phyloP scores from a whole-genome alignment of 2,797 vertebrate species.

The Acomys russatus region DNA sequence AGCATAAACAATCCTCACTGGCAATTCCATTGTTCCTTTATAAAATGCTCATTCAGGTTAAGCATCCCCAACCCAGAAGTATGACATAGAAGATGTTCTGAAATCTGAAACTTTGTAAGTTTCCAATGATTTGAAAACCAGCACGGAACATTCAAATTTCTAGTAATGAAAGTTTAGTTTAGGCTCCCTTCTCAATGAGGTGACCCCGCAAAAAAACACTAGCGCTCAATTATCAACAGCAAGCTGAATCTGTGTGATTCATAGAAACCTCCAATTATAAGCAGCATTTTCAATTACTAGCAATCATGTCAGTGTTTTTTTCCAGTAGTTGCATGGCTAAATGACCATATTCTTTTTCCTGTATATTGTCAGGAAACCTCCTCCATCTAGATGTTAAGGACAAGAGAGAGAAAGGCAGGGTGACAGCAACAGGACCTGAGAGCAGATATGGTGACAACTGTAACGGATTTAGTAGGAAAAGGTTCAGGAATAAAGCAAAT shows the following conservation, averaged over 20 bases:
- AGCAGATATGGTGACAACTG: too few relatives aligned
- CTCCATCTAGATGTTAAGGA: neutral
- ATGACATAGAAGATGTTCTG: neutral
- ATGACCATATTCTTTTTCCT: constrained; percentile 52
- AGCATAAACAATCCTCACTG: constrained; percentile 32
- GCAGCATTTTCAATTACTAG: constrained; percentile 18
- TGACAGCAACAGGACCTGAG: neutral
- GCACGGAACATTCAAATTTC: neutral
- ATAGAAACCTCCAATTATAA: constrained; percentile 41
- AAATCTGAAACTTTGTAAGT: neutral
- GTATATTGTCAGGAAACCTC: neutral
- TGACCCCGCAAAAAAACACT: constrained; percentile 28
- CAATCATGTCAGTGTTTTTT: neutral
- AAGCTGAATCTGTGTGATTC: constrained; percentile 22
- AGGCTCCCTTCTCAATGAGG: constrained; percentile 29
- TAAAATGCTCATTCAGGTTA: neutral
- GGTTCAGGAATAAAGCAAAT: too few relatives aligned
- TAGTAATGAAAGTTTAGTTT: constrained; percentile 47
- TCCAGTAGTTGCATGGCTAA: constrained; percentile 5
- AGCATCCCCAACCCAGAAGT: neutral
- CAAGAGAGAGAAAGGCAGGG: neutral
- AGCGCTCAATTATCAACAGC: neutral
- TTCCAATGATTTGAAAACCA: neutral
- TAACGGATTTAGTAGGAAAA: too few relatives aligned
- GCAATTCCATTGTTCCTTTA: neutral